Base-by-base conservation (phyloP, 2,797 vertebrate species). In the Aldrovandia affinis region DNA sequence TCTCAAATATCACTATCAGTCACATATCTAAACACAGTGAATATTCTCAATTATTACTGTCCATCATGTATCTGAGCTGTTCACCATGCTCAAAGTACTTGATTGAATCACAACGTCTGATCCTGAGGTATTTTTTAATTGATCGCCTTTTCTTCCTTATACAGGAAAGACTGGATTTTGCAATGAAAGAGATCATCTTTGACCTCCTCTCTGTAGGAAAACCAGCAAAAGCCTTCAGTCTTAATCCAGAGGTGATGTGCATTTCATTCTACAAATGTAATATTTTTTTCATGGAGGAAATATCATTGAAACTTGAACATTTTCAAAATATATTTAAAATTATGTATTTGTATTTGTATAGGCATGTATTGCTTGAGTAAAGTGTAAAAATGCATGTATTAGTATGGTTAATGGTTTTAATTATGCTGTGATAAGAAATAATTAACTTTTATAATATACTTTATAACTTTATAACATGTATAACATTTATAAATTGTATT, bases 111-210 rank as follows among this genome's bases (percentile, higher is more conserved):
- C 2, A 33, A 70, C 33, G 39, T 70, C 39, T 25, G 70, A 75
- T 44, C 18, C 52, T 8, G 18, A 44, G 25, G 39, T 86, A 30
- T 15, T 59, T 10, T 80, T 55, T 82, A 25, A 22, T 25, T 55
- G 8, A 77, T 75, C 59, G n/a, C 42, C 82, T 50, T 28, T 63
- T 50, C 42, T 47, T 77, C 80, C 28, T 77, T 22, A 30, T 77
- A 8, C 88, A 96, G 96, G 96, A 96, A 92, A 93, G 93, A 87
- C 94, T 96, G 57, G 96, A 96, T 93, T 96, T 96, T 78, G 95
- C 96, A 12, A 96, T 96, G 96, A 96, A 96, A 86, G 96, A 96
- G 90, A 96, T 96, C 87, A 96, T 96, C 89, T 96, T 95, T 92
- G 96, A 96, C 88, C 92, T 96, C 85, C 90, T 96, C 80, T 94